Evolutionary conservation across 2,888 invertebrate species (phyloP).

Genomic region (Microplitis manilae): DNA sequence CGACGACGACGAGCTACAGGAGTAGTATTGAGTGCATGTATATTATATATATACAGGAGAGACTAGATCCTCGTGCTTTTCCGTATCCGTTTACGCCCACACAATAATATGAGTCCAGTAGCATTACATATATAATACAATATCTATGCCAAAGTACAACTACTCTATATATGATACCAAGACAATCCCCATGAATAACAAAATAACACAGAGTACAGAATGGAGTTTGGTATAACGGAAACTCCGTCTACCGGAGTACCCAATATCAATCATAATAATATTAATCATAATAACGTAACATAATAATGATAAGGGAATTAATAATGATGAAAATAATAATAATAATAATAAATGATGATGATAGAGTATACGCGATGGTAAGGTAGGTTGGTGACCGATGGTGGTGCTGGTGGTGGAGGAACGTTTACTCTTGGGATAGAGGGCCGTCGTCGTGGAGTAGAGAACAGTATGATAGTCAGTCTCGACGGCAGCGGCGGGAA

Average conservation of each 20-base stretch:
- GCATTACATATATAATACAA: constrained; percentile 2
- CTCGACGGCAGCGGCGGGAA: neutral
- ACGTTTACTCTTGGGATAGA: constrained; percentile 21
- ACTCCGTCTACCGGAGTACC: neutral
- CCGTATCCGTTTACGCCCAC: constrained; percentile 19
- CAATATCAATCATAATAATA: neutral
- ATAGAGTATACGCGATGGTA: neutral
- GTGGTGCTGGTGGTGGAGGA: neutral
- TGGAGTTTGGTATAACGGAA: neutral
- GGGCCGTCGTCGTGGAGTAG: constrained; percentile 23
- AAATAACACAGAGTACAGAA: neutral
- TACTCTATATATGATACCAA: neutral
- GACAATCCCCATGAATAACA: constrained; percentile 2
- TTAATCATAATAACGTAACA: neutral
- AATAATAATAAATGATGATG: neutral
- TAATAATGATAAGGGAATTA: neutral
- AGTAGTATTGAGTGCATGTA: neutral
- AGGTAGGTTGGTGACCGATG: neutral
- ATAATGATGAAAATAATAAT: neutral
- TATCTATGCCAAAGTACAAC: neutral
- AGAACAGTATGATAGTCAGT: neutral
- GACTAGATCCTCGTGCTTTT: constrained; percentile 22
- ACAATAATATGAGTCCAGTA: constrained; percentile 1
- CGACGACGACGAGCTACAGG: neutral
- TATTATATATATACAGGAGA: neutral